A percentile compares a stretch with the other conserved stretches of the same genome.
Evolutionary conservation across 2,797 vertebrate genomes (phyloP).

Genomic region (Toxotes lorentzi): DNA sequence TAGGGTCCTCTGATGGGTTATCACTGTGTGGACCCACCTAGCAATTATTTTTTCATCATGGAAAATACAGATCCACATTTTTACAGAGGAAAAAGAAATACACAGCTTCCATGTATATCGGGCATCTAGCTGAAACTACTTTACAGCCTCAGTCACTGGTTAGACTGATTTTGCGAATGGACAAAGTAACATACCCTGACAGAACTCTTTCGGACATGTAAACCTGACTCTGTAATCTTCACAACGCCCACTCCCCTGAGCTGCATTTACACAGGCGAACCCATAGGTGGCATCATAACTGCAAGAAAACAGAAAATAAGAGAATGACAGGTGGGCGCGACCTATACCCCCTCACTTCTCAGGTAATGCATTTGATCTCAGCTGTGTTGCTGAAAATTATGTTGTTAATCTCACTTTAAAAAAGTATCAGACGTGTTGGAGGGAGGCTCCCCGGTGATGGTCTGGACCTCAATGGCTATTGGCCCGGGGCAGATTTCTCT

Average conservation of each 20-base stretch:
- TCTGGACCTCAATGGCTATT: conserved; percentile 70
- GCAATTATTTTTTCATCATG: no score
- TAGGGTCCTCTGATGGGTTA: conserved; percentile 6
- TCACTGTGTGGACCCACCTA: conserved; percentile 16
- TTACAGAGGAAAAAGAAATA: background rate
- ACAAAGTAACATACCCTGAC: conserved; percentile 49
- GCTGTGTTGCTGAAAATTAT: background rate
- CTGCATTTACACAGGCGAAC: conserved; percentile 66
- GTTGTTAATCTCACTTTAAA: conserved; percentile 44
- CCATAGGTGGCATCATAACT: conserved; percentile 65
- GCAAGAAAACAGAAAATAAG: conserved; percentile 18
- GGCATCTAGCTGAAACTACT: background rate
- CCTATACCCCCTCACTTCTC: background rate
- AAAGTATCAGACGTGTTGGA: conserved; percentile 54
- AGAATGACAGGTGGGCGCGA: background rate
- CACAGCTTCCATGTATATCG: background rate
- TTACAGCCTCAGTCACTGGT: background rate
- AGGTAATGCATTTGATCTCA: background rate
- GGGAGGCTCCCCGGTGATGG: conserved; percentile 53
- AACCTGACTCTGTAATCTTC: conserved; percentile 69
- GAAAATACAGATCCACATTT: no score
- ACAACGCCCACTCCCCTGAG: conserved; percentile 46
- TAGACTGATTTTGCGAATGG: background rate
- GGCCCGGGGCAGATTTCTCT: conserved; percentile 64
- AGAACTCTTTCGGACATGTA: conserved; percentile 68